phyloP scores from a whole-genome alignment of 2,888 invertebrate genomes.

The Noctua janthe region DNA sequence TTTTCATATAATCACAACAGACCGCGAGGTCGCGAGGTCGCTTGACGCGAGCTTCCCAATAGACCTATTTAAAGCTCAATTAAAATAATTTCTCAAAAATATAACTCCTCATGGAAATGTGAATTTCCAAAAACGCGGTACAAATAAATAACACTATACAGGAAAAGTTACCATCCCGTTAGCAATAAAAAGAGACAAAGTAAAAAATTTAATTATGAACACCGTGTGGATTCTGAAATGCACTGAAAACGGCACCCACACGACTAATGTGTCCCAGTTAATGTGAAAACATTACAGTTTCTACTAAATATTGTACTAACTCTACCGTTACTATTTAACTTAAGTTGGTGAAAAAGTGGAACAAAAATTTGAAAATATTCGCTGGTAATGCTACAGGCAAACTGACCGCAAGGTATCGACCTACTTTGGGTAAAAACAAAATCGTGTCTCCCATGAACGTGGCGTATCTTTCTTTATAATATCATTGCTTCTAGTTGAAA shows the following conservation, averaged over 20 bases:
- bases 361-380: not conserved
- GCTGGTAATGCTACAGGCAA: not conserved
- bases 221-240: conserved; percentile 40
- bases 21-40: too few relatives aligned
- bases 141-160: conserved; percentile 50
- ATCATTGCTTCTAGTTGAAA: not conserved
- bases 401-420: not conserved
- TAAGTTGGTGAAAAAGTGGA: not conserved
- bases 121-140: conserved; percentile 39
- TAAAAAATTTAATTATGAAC: conserved; percentile 54
- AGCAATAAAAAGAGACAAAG: conserved; percentile 50
- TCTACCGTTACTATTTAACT: conserved; percentile 17
- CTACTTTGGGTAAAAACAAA: too few relatives aligned
- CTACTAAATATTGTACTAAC: conserved; percentile 37
- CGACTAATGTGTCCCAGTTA: conserved; percentile 56
- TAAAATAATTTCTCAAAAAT: not conserved
- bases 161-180: conserved; percentile 39
- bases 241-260: conserved; percentile 57
- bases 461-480: too few relatives aligned
- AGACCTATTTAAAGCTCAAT: not conserved
- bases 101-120: conserved; percentile 1
- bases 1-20: not conserved
- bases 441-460: too few relatives aligned
- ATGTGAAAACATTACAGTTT: conserved; percentile 43
- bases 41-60: not conserved